Percentiles rank a stretch among this genome's conserved stretches.
phyloP scores from a whole-genome alignment of 2,888 invertebrate species.

The Pandemis heparana region DNA sequence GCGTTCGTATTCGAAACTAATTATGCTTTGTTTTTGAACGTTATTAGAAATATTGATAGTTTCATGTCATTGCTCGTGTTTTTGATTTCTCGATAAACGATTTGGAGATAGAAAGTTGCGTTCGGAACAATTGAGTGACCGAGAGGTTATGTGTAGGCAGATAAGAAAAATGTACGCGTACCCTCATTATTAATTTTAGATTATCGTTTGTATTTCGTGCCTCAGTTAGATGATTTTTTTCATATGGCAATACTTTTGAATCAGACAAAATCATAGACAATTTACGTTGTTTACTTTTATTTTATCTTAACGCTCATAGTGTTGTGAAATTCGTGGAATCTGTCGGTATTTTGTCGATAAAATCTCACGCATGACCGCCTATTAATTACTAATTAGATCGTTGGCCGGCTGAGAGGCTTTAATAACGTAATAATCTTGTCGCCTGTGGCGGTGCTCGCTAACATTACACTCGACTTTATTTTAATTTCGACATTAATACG shows the following conservation, averaged over 20 bases:
- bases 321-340: slow-evolving; percentile 6
- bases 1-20: slow-evolving; percentile 77
- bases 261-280: not conserved
- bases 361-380: slow-evolving; percentile 45
- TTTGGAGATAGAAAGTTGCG: slow-evolving; percentile 79
- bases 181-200: slow-evolving; percentile 24
- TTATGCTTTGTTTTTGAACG: slow-evolving; percentile 83
- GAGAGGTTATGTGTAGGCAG: slow-evolving; percentile 48
- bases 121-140: slow-evolving; percentile 74
- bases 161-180: slow-evolving; percentile 35
- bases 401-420: slow-evolving; percentile 59
- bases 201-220: not conserved
- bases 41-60: slow-evolving; percentile 86
- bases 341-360: slow-evolving; percentile 22
- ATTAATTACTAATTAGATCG: slow-evolving; percentile 73
- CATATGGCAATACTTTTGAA: slow-evolving; percentile 10
- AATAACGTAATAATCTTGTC: slow-evolving; percentile 72
- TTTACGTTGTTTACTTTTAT: not conserved
- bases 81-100: slow-evolving; percentile 80
- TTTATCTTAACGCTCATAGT: not conserved
- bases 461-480: slow-evolving; percentile 70
- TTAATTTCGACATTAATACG: slow-evolving; percentile 78
- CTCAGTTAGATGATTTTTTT: not conserved
- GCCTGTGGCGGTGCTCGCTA: slow-evolving; percentile 70
- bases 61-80: slow-evolving; percentile 83